These are phyloP conservation scores for Scaeva pyrastri DNA, from an alignment of 2,888 invertebrate species.

Conservation along the genomic window DNA sequence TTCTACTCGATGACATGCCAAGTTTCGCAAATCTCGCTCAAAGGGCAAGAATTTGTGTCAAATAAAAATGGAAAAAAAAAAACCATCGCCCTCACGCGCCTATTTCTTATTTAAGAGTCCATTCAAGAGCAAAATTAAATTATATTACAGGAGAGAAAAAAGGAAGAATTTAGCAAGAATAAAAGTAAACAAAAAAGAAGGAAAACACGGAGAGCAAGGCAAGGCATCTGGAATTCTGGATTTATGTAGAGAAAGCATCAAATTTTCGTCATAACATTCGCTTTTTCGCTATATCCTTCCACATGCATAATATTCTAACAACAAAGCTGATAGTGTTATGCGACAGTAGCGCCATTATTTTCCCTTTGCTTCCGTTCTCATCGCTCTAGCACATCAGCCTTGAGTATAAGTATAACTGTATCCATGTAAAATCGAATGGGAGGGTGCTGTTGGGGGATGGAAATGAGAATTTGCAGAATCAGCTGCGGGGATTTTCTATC, in stretches of 20 bases:
- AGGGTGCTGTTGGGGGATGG: not conserved
- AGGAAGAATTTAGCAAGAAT: not conserved
- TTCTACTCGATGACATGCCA: not conserved
- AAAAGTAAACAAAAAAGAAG: not conserved
- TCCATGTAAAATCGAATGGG: not conserved
- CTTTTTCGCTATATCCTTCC: not conserved
- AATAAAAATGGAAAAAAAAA: not conserved
- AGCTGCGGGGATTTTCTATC: constrained; percentile 18
- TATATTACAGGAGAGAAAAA: not conserved
- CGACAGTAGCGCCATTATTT: not conserved
- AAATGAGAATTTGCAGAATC: constrained; percentile 14
- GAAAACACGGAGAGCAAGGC: not conserved
- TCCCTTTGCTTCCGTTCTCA: not conserved
- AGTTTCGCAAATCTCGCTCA: not conserved
- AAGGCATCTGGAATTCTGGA: constrained; percentile 31
- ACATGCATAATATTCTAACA: not conserved
- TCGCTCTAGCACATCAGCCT: no score
- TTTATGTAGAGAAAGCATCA: constrained; percentile 2
- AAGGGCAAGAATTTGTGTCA: not conserved
- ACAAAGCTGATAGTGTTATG: constrained; percentile 13
- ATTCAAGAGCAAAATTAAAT: not conserved
- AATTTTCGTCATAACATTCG: constrained; percentile 8
- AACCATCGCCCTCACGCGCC: not conserved
- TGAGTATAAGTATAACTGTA: not conserved
- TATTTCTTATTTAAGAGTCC: constrained; percentile 2